Evolutionary conservation across 2,113 vertebrate genomes (phyloP).

Genomic region (Rhombomys opimus): DNA sequence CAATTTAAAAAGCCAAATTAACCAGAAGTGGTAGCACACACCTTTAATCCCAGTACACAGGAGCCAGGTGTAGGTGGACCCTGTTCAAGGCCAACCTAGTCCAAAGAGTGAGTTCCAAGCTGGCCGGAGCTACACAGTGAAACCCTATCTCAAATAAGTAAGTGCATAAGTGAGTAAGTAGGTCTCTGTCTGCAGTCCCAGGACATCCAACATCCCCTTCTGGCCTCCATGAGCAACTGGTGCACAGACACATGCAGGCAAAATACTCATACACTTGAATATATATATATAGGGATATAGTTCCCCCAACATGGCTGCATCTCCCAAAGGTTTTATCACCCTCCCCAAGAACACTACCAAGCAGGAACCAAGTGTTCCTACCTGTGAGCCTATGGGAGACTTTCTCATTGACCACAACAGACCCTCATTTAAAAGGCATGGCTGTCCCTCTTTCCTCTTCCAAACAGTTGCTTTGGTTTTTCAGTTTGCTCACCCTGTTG

Average conservation of each 20-base stretch:
- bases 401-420: background rate
- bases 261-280: background rate
- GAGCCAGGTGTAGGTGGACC: background rate
- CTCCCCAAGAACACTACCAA: background rate
- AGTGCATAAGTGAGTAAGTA: background rate
- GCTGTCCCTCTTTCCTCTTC: background rate
- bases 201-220: background rate
- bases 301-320: background rate
- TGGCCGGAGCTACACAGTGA: background rate
- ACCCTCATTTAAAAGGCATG: background rate
- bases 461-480: background rate
- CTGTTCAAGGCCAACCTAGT: background rate
- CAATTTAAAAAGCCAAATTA: background rate
- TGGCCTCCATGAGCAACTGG: background rate
- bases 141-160: background rate
- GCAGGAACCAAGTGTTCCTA: background rate
- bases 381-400: background rate
- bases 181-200: background rate
- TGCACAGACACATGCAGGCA: background rate
- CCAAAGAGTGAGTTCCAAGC: background rate
- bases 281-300: no score
- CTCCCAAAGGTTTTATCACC: background rate
- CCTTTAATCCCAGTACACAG: background rate
- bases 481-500: background rate
- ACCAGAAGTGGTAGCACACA: background rate